Evolutionary conservation across 1,140 invertebrate genomes (phyloP).

Genomic region (Sycophaga agraensis): DNA sequence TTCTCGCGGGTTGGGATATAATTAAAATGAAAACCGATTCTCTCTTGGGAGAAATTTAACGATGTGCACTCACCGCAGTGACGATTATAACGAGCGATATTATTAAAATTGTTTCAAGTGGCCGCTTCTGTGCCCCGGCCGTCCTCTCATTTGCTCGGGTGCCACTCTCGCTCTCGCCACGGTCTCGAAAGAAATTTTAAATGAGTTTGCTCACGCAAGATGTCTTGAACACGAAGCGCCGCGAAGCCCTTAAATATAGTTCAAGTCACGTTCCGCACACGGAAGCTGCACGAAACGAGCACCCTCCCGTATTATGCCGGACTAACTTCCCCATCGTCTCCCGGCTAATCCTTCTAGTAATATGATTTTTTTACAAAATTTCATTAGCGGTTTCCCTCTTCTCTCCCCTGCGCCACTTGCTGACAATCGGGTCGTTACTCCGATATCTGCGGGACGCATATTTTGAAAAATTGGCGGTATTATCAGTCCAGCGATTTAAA

Average conservation of each 20-base stretch:
- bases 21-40: conserved; percentile 14
- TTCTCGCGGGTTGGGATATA: not conserved
- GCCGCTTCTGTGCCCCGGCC: not conserved
- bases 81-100: conserved; percentile 22
- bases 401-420: too few species aligned
- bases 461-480: too few species aligned
- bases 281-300: conserved; percentile 35
- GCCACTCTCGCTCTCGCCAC: not conserved
- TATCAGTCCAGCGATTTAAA: too few species aligned
- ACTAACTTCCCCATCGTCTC: conserved; percentile 8
- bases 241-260: conserved; percentile 22
- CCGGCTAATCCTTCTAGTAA: conserved; percentile 7
- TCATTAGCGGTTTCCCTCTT: too few species aligned
- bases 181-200: conserved; percentile 12
- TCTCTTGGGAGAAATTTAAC: conserved; percentile 3
- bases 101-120: conserved; percentile 20
- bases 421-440: too few species aligned
- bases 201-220: conserved; percentile 28
- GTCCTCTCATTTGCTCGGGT: not conserved
- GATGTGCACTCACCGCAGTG: not conserved
- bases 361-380: not conserved
- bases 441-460: too few species aligned
- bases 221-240: conserved; percentile 15
- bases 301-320: conserved; percentile 36
- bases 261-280: conserved; percentile 29